phyloP scores from a whole-genome alignment of 1,140 invertebrate genomes.

The Scaptomyza montana region DNA sequence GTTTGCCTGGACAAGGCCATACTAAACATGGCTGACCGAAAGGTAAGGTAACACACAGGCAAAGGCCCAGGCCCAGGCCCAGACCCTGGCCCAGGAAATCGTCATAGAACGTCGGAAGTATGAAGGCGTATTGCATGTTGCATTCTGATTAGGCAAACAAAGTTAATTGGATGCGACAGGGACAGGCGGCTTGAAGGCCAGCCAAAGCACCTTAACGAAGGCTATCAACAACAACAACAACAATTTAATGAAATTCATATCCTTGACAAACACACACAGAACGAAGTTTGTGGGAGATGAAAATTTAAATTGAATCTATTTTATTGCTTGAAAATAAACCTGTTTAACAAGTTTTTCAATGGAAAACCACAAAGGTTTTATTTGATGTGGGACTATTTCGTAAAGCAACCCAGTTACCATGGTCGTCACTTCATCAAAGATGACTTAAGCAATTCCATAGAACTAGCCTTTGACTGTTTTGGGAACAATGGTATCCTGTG shows the following conservation, averaged over 20 bases:
- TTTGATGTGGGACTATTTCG: too few relatives aligned
- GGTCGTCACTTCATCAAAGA: too few relatives aligned
- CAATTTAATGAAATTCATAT: neutral
- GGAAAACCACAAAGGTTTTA: too few relatives aligned
- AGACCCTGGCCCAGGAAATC: neutral
- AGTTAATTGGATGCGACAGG: constrained; percentile 73
- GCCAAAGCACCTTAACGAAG: constrained; percentile 26
- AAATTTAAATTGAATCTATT: too few relatives aligned
- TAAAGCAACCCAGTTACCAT: too few relatives aligned
- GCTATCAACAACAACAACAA: constrained; percentile 20
- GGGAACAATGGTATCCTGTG: too few relatives aligned
- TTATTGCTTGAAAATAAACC: too few relatives aligned
- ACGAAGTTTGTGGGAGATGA: too few relatives aligned
- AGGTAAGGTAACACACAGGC: neutral
- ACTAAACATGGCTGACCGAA: constrained; percentile 49
- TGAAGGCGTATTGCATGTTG: constrained; percentile 35
- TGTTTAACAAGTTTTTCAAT: too few relatives aligned
- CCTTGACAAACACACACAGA: too few relatives aligned
- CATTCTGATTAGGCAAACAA: constrained; percentile 79
- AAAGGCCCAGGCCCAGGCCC: neutral
- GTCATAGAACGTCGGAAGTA: constrained; percentile 8
- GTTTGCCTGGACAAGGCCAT: constrained; percentile 14
- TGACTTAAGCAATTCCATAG: too few relatives aligned
- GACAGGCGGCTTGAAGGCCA: constrained; percentile 44
- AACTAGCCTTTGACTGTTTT: too few relatives aligned